Conservation (phyloP, 2,888 invertebrate species). For the Tolmerus cingulatus region DNA sequence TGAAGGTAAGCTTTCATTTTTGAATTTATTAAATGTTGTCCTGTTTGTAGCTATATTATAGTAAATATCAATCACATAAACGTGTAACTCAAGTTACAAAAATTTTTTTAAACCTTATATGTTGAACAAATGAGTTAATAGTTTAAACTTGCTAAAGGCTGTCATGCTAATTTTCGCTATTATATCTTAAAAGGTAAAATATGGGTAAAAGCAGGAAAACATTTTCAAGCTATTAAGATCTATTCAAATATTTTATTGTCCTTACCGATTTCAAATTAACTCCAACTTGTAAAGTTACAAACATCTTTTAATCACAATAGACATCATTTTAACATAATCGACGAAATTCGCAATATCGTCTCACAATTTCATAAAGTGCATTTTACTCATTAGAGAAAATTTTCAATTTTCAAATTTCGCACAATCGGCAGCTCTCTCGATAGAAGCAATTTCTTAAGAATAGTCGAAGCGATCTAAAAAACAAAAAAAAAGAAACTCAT, state of each 20-base stretch:
- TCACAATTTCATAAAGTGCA: neutral
- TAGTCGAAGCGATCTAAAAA: neutral
- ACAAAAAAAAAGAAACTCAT: no score
- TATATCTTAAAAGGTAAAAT: no score
- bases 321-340: neutral
- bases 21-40: no score
- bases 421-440: neutral
- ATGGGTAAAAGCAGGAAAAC: neutral
- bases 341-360: neutral
- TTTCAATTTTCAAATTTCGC: neutral
- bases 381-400: neutral
- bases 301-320: neutral
- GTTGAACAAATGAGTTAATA: no score
- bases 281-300: neutral
- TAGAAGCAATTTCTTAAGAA: neutral
- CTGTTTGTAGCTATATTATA: no score
- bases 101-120: no score
- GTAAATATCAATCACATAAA: no score
- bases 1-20: no score
- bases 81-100: no score
- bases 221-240: neutral
- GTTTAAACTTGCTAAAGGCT: no score
- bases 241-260: neutral
- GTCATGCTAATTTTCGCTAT: no score
- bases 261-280: neutral